These are phyloP conservation scores for Hyles lineata DNA, from an alignment of 2,888 invertebrate species.

Conservation along the genomic window DNA sequence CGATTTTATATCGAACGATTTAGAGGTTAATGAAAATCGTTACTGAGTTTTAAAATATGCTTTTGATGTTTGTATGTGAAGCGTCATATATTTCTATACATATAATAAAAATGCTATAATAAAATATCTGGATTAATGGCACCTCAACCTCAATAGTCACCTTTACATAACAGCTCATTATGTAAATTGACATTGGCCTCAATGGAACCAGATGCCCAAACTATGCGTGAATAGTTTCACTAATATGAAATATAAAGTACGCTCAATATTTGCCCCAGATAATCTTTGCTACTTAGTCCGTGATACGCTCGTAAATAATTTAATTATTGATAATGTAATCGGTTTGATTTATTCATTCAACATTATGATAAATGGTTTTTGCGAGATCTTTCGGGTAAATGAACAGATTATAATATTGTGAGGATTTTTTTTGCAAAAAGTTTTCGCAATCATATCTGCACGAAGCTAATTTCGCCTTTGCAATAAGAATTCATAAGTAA, in stretches of 20 bases:
- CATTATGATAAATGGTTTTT: neutral
- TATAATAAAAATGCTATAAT: neutral
- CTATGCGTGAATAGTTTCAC: neutral
- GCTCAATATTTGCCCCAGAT: neutral
- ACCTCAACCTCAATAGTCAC: no score
- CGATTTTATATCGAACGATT: no score
- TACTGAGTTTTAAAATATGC: no score
- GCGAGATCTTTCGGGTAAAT: neutral
- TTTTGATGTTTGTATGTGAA: no score
- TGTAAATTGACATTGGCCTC: constrained; percentile 20
- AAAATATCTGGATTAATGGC: neutral
- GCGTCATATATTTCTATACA: no score
- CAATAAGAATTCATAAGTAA: neutral
- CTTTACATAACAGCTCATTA: constrained; percentile 4
- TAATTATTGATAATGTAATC: neutral
- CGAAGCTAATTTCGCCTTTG: neutral
- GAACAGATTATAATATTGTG: neutral
- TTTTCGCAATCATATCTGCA: neutral
- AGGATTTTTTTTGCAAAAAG: neutral
- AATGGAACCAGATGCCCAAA: neutral
- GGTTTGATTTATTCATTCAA: neutral
- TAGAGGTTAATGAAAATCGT: no score
- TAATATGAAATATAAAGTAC: neutral
- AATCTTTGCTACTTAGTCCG: neutral
- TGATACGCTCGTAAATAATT: neutral